phyloP scores from a whole-genome alignment of 1,140 invertebrate species.

The Dendrolimus punctatus region DNA sequence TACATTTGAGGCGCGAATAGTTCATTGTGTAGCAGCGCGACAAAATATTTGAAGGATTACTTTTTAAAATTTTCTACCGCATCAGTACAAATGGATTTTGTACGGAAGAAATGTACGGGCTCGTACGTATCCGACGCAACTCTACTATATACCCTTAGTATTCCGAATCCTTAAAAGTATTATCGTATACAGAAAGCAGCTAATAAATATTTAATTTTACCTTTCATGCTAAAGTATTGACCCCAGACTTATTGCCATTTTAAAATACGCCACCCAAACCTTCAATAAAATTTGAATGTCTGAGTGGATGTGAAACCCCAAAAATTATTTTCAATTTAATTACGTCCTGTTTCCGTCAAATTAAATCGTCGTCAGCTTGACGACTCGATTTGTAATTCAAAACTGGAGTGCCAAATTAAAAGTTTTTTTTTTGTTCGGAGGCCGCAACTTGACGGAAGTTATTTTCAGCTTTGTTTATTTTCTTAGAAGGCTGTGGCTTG shows the following conservation, averaged over 20 bases:
- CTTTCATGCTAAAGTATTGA: background rate
- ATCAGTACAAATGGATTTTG: too few species aligned
- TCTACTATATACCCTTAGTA: too few species aligned
- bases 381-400: slow-evolving; percentile 32
- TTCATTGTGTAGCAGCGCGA: too few species aligned
- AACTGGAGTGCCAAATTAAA: slow-evolving; percentile 22
- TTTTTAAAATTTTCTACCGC: too few species aligned
- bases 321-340: slow-evolving; percentile 38
- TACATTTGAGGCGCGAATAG: too few species aligned
- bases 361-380: slow-evolving; percentile 27
- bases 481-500: background rate
- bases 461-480: slow-evolving; percentile 9
- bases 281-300: slow-evolving; percentile 29
- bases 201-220: too few species aligned
- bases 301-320: slow-evolving; percentile 16
- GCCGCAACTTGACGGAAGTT: slow-evolving; percentile 2
- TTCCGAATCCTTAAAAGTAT: too few species aligned
- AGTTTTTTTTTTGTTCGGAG: slow-evolving; percentile 18
- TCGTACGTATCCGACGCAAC: too few species aligned
- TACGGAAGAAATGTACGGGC: too few species aligned
- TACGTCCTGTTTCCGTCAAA: slow-evolving; percentile 29
- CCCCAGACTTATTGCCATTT: background rate
- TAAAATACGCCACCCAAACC: background rate
- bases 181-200: too few species aligned
- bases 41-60: too few species aligned